Evolutionary conservation across 2,797 vertebrate species (phyloP).

Genomic region (Lates japonicus): DNA sequence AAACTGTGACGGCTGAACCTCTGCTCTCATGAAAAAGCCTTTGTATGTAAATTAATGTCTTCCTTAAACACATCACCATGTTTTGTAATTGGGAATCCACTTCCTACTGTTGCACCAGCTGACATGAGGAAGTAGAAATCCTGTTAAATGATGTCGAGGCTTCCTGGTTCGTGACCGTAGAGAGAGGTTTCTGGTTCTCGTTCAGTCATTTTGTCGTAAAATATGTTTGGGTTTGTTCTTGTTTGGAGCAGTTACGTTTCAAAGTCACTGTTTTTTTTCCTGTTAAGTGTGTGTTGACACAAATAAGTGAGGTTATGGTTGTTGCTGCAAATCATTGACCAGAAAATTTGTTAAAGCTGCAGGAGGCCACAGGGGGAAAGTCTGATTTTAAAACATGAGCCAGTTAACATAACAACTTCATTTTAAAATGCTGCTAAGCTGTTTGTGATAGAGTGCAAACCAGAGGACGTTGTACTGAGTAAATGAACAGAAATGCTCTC

Average conservation of each 20-base stretch:
- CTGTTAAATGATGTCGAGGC: neutral
- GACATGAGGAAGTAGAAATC: constrained; percentile 35
- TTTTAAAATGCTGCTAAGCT: neutral
- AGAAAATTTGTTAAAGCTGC: constrained; percentile 3
- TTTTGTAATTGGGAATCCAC: neutral
- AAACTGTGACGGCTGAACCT: neutral
- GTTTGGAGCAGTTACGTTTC: neutral
- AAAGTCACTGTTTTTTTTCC: neutral
- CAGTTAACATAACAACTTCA: constrained; percentile 17
- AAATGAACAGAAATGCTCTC: constrained; percentile 6
- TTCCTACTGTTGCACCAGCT: neutral
- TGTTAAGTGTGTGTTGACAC: constrained; percentile 6
- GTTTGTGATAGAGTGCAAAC: neutral
- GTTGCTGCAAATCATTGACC: constrained; percentile 62
- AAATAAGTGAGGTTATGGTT: constrained; percentile 25
- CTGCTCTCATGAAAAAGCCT: neutral
- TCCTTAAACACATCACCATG: neutral
- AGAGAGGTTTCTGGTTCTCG: neutral
- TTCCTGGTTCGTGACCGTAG: neutral
- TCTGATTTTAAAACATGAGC: neutral
- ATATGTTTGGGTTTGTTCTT: neutral
- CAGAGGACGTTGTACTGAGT: neutral
- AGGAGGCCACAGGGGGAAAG: neutral
- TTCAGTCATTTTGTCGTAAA: neutral
- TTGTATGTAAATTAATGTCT: neutral